Evolutionary conservation across 2,113 vertebrate species (phyloP), one percentile per base, ranked within the genome.

Genomic region (Pseudopipra pipra): DNA sequence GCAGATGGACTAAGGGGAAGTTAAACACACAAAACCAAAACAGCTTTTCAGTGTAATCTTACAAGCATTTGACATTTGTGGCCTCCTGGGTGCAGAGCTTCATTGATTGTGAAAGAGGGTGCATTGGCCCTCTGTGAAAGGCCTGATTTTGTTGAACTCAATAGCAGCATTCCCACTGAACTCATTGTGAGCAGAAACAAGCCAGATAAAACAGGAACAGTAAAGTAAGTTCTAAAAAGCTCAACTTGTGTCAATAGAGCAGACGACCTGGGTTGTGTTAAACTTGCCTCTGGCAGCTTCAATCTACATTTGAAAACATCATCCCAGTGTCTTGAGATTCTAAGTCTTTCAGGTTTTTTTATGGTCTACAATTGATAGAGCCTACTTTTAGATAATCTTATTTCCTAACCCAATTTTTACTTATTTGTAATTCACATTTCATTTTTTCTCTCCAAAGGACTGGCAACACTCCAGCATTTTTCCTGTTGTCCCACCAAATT

Each of bases 401-500:
- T 85, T 87, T 89, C 54, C 58, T 76, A 35, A 9, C 22, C 8
- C 3, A 6, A 0, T 65, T 73, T 21, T 80, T 91, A 33, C n/a
- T 62, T 81, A 52, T 65, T 65, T 85, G 37, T 74, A 79, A 41
- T 58, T 72, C 22, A 13, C 52, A 39, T 84, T 93, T 85, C 21
- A 37, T 91, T 56, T 89, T 87, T 87, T 43, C 52, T 77, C 28
- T 81, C 59, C n/a, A 44, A 80, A 77, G 30, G 46, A 46, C 44
- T 51, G 39, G 54, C 51, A 93, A 31, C 71, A 71, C 23, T 71
- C 22, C 5, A 18, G 35, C 67, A 59, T 83, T 85, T 94, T 91
- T 83, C 54, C 78, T 87, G 18, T 91, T 85, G n/a, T 85, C 58
- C 71, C 71, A 94, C 71, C 71, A 91, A 91, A 85, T 55, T 89